Evolutionary conservation across 2,113 vertebrate species (phyloP).

Genomic region (Aegotheles bennettii): DNA sequence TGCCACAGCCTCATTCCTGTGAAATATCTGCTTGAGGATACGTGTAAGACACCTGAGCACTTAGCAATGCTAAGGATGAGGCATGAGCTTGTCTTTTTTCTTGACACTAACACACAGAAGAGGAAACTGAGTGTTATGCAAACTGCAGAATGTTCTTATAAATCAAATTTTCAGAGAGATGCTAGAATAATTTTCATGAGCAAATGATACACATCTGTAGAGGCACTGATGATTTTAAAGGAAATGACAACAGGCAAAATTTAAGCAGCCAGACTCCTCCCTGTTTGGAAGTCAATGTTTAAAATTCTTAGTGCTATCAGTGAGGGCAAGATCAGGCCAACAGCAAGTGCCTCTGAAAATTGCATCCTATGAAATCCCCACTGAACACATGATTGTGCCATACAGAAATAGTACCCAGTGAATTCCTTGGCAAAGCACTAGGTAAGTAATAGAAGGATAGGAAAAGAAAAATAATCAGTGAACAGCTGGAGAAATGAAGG

Average conservation of each 20-base stretch:
- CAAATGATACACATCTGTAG: neutral
- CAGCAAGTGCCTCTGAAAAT: neutral
- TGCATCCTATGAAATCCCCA: neutral
- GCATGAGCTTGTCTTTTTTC: neutral
- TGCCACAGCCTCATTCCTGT: neutral
- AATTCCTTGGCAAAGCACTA: neutral
- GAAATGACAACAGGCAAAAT: neutral
- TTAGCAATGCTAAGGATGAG: neutral
- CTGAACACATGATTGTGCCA: no score
- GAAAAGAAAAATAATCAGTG: neutral
- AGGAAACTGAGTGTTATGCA: neutral
- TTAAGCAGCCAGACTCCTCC: neutral
- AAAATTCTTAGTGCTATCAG: neutral
- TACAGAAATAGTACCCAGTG: neutral
- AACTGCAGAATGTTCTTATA: neutral
- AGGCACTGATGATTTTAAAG: neutral
- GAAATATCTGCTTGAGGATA: neutral
- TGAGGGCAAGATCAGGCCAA: neutral
- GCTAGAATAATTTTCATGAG: neutral
- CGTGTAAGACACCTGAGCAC: neutral
- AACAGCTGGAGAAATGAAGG: neutral
- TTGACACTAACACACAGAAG: neutral
- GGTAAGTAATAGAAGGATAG: accelerated
- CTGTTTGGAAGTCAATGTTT: neutral
- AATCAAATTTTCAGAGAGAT: neutral